A percentile compares a stretch with the other conserved stretches of the same genome.
phyloP scores from a whole-genome alignment of 1,140 invertebrate species.

The Drosophila ohnishii region DNA sequence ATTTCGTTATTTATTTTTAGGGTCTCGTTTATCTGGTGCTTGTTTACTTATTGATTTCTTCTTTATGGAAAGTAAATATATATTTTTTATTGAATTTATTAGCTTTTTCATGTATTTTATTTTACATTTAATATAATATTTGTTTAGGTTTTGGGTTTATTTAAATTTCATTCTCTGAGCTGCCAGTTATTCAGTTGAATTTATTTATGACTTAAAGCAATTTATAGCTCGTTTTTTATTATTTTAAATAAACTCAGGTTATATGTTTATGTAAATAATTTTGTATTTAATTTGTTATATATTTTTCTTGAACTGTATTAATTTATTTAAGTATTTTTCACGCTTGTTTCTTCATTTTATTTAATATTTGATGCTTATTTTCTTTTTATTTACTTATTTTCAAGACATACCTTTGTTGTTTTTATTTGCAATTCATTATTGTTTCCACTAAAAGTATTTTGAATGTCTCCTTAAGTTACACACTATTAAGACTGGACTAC shows the following conservation, averaged over 20 bases:
- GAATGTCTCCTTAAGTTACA: constrained; percentile 3
- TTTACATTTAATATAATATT: background rate
- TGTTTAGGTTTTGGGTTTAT: constrained; percentile 1
- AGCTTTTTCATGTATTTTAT: no score
- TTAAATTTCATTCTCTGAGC: background rate
- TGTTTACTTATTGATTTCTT: constrained; percentile 7
- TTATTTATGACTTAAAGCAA: background rate
- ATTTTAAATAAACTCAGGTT: background rate
- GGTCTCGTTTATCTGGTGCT: background rate
- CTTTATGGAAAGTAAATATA: background rate
- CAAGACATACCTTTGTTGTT: constrained; percentile 1
- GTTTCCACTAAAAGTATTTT: constrained; percentile 9
- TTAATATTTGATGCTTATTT: background rate
- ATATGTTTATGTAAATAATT: background rate
- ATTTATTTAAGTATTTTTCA: background rate
- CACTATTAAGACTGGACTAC: constrained; percentile 66
- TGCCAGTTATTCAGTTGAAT: background rate
- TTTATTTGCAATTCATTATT: background rate
- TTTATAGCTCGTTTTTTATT: background rate
- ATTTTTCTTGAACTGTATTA: no score
- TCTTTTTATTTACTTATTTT: background rate
- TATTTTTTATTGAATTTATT: background rate
- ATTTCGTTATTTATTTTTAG: background rate
- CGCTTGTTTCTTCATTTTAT: background rate
- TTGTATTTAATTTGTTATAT: no score